Evolutionary conservation across 2,797 vertebrate species (phyloP), one percentile per base, ranked within the genome.

Genomic region (Orientallactaga sibirica): DNA sequence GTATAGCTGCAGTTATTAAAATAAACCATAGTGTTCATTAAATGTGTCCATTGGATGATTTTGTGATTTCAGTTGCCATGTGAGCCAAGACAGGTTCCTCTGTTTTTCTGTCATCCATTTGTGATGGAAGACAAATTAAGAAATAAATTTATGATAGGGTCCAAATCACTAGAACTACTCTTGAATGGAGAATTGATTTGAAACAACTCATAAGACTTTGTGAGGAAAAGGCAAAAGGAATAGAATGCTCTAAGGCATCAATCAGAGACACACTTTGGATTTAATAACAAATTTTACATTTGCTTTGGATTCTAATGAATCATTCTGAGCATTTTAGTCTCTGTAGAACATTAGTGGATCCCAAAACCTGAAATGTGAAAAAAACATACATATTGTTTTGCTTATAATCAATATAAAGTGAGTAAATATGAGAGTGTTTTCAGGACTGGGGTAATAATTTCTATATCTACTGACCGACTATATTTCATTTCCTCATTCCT

Each of bases 271-370:
- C 29, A 75, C 20, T 96, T 68, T 64, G 20, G 15, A 77, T 48
- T 84, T 92, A 71, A 80, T 8, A 7, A 10, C 66, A 70, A 52
- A 22, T 71, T 76, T n/a, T 70, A 83, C 3, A 74, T 80, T 92
- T 96, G 92, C 91, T 86, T 70, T 66, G 64, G 29, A 79, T 83
- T 6, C 1, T 85, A 94, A 90, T 58, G 48, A 91, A 43, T 77
- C 19, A 61, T 90, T 94, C 90, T 18, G 67, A 86, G 55, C 37
- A 79, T 82, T 75, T 92, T 82, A 87, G 11, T 86, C 9, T 75
- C 5, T 27, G 33, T 16, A 71, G n/a, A 71, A 71, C 4, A 71
- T 19, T 25, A 37, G 37, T 15, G 41, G 43, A 52, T 22, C n/a
- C 22, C 33, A 61, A 22, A 71, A 70, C 73, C 62, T 37, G 43